Percentiles rank a stretch among this genome's conserved stretches.
Evolutionary conservation across 1,140 invertebrate species (phyloP).

Genomic region (Megalonaias nervosa): DNA sequence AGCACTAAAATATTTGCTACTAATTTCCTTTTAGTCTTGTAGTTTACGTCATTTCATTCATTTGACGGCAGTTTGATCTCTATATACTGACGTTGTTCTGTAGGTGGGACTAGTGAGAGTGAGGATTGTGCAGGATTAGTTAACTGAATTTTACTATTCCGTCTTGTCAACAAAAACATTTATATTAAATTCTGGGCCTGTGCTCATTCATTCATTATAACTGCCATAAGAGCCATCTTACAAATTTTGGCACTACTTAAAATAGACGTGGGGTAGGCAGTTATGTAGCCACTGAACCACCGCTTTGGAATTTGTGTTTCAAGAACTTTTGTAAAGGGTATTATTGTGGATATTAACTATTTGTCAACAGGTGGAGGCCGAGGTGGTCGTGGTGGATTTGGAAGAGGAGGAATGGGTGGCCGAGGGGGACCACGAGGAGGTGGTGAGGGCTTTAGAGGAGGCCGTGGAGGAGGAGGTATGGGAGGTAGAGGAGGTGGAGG

Average conservation of each 20-base stretch:
- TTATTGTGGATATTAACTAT: neutral
- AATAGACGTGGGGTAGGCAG: conserved; percentile 1
- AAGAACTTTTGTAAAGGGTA: neutral
- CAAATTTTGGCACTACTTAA: neutral
- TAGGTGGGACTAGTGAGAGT: too few species aligned
- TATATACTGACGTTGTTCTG: too few species aligned
- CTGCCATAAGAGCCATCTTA: neutral
- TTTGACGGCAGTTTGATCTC: too few species aligned
- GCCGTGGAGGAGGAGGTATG: neutral
- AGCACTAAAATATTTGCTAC: too few species aligned
- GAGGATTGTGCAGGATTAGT: too few species aligned
- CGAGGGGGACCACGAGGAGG: conserved; percentile 9
- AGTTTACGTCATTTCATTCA: too few species aligned
- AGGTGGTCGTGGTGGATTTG: conserved; percentile 11
- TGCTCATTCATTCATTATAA: neutral
- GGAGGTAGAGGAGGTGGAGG: neutral
- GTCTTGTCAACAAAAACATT: too few species aligned
- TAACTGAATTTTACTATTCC: too few species aligned
- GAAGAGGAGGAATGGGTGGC: conserved; percentile 11
- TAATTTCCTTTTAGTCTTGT: too few species aligned
- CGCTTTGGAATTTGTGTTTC: neutral
- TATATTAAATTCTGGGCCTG: too few species aligned
- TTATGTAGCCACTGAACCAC: neutral
- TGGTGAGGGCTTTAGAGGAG: conserved; percentile 9
- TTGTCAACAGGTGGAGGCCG: neutral